Percentiles rank a stretch among this genome's conserved stretches.
phyloP scores from a whole-genome alignment of 2,888 invertebrate species.

The Dynastes hyllus region DNA sequence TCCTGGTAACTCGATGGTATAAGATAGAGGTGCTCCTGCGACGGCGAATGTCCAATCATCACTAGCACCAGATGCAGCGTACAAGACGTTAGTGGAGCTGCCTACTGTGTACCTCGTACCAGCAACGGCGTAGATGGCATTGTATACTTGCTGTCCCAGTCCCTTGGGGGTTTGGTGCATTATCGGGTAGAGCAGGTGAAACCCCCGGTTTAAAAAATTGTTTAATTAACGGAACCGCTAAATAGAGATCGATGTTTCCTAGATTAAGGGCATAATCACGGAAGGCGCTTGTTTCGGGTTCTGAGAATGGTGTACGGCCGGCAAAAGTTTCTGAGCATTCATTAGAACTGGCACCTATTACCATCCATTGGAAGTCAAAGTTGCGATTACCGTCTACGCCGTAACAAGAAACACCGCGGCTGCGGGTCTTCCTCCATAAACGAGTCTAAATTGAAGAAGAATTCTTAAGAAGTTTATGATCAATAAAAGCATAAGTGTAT shows the following conservation, averaged over 20 bases:
- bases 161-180: no score
- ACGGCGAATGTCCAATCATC: conserved; percentile 78
- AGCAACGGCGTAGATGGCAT: conserved; percentile 66
- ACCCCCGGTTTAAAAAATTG: no score
- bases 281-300: conserved; percentile 73
- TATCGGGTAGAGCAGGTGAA: conserved; percentile 73
- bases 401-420: conserved; percentile 50
- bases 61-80: conserved; percentile 76
- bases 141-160: conserved; percentile 70
- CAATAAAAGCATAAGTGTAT: no score
- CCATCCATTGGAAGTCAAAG: conserved; percentile 82
- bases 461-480: no score
- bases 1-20: conserved; percentile 79
- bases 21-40: conserved; percentile 75
- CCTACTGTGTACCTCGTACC: conserved; percentile 68
- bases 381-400: conserved; percentile 62
- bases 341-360: conserved; percentile 63
- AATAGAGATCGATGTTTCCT: conserved; percentile 75
- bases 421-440: conserved; percentile 62
- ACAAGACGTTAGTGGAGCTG: conserved; percentile 71
- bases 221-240: no score
- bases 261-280: conserved; percentile 69
- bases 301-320: conserved; percentile 72
- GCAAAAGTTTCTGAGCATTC: conserved; percentile 72
- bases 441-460: conserved; percentile 54